Evolutionary conservation across 2,888 invertebrate species (phyloP), one percentile per base, ranked within the genome.

Genomic region (Drosophila pseudotalamancana): DNA sequence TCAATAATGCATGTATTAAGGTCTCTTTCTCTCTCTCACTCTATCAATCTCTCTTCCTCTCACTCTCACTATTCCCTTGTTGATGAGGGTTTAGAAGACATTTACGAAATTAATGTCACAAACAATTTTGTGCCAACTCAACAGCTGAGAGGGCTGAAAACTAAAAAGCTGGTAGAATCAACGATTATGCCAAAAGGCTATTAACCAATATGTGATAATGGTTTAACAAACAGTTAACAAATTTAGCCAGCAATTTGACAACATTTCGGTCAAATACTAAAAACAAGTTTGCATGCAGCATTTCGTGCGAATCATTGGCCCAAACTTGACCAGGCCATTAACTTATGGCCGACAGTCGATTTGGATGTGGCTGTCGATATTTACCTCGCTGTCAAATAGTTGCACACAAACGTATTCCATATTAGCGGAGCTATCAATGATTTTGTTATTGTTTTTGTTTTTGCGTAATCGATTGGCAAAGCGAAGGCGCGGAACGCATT

Each of bases 21-120:
- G 31, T 50, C 53, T 48, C 53, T 32, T 11, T 45, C 9, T 3
- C 19, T 19, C 12, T 45, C 21, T 18, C 27, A 6, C 14, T 16
- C 29, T 43, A 18, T 27, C 19, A 19, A 1, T 19, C 4, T 43
- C 1, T 29, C 2, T 19, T 2, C 4, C 4, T n/a, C 27, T 18
- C 3, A 19, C n/a, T 11, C 19, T 29, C 11, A 53, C 61, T 23
- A 70, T 70, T 71, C 76, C 83, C 82, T 56, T 83, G 59, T 76
- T 85, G 79, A 76, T 67, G 66, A 65, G 73, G 80, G 83, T 72
- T 70, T 27, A 50, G 45, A 46, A 61, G 68, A 67, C 77, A 81
- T 69, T 84, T 72, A 54, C 53, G 37, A 86, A 86, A 86, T 80
- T 55, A 76, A 86, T 77, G 73, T 77, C 74, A 65, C 69, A n/a